A percentile compares a stretch with the other conserved stretches of the same genome.
Conservation (phyloP, 2,797 vertebrate genomes). For the Paguma larvata region DNA sequence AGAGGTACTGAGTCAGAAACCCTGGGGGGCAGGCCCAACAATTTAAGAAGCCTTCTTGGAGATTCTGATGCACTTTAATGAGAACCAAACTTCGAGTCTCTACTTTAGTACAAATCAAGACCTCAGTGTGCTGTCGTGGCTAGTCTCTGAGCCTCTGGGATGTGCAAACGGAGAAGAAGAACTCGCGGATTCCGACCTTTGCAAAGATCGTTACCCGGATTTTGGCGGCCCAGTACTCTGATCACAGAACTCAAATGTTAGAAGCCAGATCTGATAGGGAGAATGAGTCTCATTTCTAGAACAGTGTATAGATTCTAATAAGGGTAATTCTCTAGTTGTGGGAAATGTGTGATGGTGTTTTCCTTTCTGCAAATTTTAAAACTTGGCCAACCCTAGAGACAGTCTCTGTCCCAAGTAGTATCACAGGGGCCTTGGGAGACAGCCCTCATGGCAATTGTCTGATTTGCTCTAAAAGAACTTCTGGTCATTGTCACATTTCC, state of each 20-base stretch:
- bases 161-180: constrained; percentile 34
- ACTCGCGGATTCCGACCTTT: background rate
- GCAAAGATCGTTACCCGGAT: constrained; percentile 60
- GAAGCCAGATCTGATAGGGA: constrained; percentile 35
- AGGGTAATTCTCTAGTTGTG: background rate
- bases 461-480: constrained; percentile 1
- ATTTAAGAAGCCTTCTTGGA: background rate
- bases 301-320: background rate
- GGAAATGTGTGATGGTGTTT: constrained; percentile 64
- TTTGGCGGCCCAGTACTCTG: background rate
- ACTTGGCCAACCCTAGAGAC: background rate
- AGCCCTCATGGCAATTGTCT: background rate
- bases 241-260: background rate
- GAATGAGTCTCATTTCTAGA: constrained; percentile 58
- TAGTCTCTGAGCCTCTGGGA: background rate
- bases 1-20: background rate
- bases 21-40: background rate
- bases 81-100: background rate
- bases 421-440: background rate
- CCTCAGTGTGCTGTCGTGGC: background rate
- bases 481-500: constrained; percentile 58
- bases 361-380: constrained; percentile 68
- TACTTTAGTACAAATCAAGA: background rate
- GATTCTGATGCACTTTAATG: background rate
- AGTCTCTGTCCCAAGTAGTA: background rate